phyloP scores from a whole-genome alignment of 2,113 vertebrate genomes.

The Phyllostomus discolor region DNA sequence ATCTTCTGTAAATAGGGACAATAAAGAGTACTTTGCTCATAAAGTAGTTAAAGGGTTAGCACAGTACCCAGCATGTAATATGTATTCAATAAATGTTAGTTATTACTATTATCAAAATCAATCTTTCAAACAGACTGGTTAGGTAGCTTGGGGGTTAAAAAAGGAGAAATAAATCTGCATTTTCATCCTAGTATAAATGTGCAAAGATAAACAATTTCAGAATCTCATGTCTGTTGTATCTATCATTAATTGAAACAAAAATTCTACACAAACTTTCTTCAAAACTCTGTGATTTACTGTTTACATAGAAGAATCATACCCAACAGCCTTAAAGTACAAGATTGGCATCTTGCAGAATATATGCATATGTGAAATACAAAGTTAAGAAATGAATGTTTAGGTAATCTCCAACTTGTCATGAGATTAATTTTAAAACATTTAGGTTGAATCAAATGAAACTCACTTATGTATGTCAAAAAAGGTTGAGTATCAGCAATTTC shows the following conservation, averaged over 20 bases:
- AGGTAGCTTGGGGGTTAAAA: slow-evolving; percentile 14
- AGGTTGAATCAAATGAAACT: neutral
- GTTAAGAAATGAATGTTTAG: neutral
- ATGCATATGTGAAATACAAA: slow-evolving; percentile 17
- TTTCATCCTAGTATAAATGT: neutral
- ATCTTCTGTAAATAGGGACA: neutral
- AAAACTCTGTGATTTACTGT: slow-evolving; percentile 85
- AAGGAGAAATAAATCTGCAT: slow-evolving; percentile 1
- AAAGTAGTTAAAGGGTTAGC: neutral
- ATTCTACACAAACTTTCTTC: slow-evolving; percentile 1
- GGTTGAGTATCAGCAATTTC: slow-evolving; percentile 28
- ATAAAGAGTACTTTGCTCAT: neutral
- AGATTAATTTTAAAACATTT: slow-evolving; percentile 42
- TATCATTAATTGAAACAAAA: slow-evolving; percentile 4
- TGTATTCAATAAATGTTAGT: neutral
- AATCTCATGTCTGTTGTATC: neutral
- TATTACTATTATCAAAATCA: slow-evolving; percentile 2
- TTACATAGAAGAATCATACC: neutral
- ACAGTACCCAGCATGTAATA: neutral
- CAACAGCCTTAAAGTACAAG: neutral
- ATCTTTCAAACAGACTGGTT: neutral
- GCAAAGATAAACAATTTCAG: neutral
- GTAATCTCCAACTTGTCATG: neutral
- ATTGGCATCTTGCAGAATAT: neutral
- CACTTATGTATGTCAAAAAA: neutral